Evolutionary conservation across 1,140 invertebrate species (phyloP).

Genomic region (Anoplophora glabripennis): DNA sequence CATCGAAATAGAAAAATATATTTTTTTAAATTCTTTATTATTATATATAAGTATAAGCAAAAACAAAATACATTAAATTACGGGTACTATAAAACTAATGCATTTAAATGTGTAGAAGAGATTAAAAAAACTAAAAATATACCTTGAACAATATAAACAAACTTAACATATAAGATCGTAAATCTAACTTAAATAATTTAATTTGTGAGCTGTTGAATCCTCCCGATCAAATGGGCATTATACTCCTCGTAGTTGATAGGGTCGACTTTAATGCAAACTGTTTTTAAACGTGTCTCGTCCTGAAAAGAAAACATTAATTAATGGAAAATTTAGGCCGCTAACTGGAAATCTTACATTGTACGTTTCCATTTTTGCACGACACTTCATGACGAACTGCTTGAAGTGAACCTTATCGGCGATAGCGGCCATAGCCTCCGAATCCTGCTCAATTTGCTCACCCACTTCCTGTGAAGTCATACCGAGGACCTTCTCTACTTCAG

Average conservation of each 20-base stretch:
- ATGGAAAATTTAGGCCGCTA: too few relatives aligned
- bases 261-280: conserved; percentile 62
- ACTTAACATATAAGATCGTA: background rate
- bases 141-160: background rate
- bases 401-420: conserved; percentile 75
- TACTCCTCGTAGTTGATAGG: conserved; percentile 76
- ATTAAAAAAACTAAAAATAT: background rate
- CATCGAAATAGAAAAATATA: too few relatives aligned
- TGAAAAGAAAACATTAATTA: conserved; percentile 48
- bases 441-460: conserved; percentile 64
- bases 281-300: conserved; percentile 83
- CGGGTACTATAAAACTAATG: too few relatives aligned
- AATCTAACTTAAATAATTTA: background rate
- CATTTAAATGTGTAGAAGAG: background rate
- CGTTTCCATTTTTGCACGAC: conserved; percentile 83
- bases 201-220: conserved; percentile 34
- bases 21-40: too few relatives aligned
- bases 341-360: conserved; percentile 70
- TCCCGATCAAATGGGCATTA: conserved; percentile 59
- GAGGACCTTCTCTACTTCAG: conserved; percentile 78
- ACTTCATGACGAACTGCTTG: conserved; percentile 74
- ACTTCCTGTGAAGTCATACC: conserved; percentile 75
- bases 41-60: background rate
- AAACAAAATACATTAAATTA: conserved; percentile 4
- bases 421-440: conserved; percentile 57